These are phyloP conservation scores for Thereva nobilitata DNA, from an alignment of 2,888 invertebrate genomes.

Conservation along the genomic window DNA sequence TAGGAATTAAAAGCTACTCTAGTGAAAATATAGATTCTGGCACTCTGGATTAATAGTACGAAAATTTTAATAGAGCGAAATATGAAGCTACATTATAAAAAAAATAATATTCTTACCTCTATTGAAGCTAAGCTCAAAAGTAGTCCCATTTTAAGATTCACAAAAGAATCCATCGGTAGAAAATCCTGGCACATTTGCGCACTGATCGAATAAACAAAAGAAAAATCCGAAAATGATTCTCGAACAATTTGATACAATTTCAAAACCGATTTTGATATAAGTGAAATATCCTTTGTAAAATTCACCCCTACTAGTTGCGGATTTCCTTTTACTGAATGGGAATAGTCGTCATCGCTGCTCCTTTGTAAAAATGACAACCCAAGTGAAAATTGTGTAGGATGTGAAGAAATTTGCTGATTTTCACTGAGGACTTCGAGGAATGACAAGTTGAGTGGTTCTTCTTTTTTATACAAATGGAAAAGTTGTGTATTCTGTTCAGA, in stretches of 20 bases:
- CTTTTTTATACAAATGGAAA: too few species aligned
- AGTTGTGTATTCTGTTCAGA: too few species aligned
- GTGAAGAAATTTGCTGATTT: too few species aligned
- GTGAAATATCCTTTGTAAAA: constrained; percentile 40
- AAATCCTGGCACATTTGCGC: constrained; percentile 54
- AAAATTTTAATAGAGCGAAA: neutral
- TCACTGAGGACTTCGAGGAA: too few species aligned
- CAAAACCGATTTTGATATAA: constrained; percentile 47
- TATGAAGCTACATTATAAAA: neutral
- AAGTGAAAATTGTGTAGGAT: neutral
- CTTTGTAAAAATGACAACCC: too few species aligned
- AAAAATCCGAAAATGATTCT: constrained; percentile 53
- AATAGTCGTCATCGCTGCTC: too few species aligned
- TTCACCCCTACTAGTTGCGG: neutral
- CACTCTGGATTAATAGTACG: too few species aligned
- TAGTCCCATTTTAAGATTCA: constrained; percentile 57
- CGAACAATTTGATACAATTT: constrained; percentile 49
- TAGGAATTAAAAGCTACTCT: too few species aligned
- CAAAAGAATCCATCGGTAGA: constrained; percentile 57
- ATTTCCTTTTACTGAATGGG: too few species aligned
- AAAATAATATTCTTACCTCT: constrained; percentile 47
- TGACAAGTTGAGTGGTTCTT: too few species aligned
- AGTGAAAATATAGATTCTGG: too few species aligned
- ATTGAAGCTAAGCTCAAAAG: constrained; percentile 57
- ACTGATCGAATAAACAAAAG: constrained; percentile 56